Evolutionary conservation across 2,113 vertebrate species (phyloP), one percentile per base, ranked within the genome.

Genomic region (Ailuropoda melanoleuca): DNA sequence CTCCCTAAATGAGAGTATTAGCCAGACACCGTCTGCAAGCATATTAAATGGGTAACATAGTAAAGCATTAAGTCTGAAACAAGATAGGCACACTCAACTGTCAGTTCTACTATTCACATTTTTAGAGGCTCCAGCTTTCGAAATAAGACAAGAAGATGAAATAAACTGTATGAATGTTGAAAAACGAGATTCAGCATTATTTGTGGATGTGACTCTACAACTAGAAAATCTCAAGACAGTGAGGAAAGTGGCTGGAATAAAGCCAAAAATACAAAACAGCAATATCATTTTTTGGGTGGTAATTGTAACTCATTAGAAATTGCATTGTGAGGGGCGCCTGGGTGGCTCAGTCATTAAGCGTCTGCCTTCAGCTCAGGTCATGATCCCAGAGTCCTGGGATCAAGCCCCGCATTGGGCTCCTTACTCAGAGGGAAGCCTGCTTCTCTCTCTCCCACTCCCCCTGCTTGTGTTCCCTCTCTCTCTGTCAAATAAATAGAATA

Each of bases 31-130:
- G 0, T 66, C 68, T 60, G 18, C 14, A 39, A 24, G 46, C 6
- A 12, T 4, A 15, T 0, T 17, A n/a, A 12, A 6, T 0, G 13
- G 18, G 55, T 17, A 39, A 31, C 23, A 46, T 1, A 34, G 7
- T 43, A 8, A 75, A 56, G 5, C 18, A 7, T 4, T 64, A 0
- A 26, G 31, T 48, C 17, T 34, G 31, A 34, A 48, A 15, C 17
- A 6, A 34, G 64, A 50, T 0, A 6, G 85, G 34, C 31, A 10
- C 0, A 4, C 62, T 18, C 8, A 0, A 2, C 62, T 7, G n/a
- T 12, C 34, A 10, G 18, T 11, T 17, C 68, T 34, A 1, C 8
- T 2, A 0, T 1, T 4, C 81, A 60, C 50, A 23, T 6, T 34
- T 50, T 60, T n/a, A 89, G 34, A 72, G 75, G n/a, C 31, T 11